These are phyloP conservation scores for Ameiurus melas DNA, from an alignment of 2,113 vertebrate genomes.

Conservation along the genomic window DNA sequence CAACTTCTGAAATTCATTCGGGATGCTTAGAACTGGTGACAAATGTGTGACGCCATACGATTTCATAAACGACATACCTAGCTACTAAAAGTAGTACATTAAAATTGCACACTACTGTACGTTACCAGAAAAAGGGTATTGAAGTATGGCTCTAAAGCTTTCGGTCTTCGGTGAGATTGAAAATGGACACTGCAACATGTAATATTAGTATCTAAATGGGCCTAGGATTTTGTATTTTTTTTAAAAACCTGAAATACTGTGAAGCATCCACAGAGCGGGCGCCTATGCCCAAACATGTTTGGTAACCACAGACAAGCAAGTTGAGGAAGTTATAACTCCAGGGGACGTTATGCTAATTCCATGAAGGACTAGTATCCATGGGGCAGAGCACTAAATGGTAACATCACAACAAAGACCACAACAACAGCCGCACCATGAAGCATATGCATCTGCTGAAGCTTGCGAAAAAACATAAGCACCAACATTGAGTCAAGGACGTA, in stretches of 20 bases:
- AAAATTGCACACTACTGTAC: background rate
- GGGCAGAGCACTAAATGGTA: background rate
- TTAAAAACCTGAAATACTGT: background rate
- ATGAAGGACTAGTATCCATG: constrained; percentile 1
- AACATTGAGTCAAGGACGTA: constrained; percentile 46
- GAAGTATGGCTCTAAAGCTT: background rate
- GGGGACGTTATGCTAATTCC: constrained; percentile 20
- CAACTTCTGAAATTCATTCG: background rate
- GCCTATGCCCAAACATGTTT: background rate
- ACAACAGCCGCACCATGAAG: constrained; percentile 50
- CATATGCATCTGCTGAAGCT: constrained; percentile 57
- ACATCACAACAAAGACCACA: constrained; percentile 10
- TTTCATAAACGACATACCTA: background rate
- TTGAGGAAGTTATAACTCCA: constrained; percentile 26
- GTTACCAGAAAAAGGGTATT: background rate
- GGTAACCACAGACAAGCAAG: constrained; percentile 30
- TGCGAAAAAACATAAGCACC: background rate
- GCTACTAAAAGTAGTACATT: background rate
- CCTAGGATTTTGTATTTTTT: background rate
- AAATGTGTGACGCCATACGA: background rate
- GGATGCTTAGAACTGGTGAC: background rate
- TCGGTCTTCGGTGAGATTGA: background rate
- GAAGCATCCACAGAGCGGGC: background rate
- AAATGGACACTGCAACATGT: background rate
- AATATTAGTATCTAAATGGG: background rate